Percentiles rank a stretch among this genome's conserved stretches.
These are phyloP conservation scores for Eupithecia tripunctaria DNA, from an alignment of 2,888 invertebrate species.

Conservation along the genomic window DNA sequence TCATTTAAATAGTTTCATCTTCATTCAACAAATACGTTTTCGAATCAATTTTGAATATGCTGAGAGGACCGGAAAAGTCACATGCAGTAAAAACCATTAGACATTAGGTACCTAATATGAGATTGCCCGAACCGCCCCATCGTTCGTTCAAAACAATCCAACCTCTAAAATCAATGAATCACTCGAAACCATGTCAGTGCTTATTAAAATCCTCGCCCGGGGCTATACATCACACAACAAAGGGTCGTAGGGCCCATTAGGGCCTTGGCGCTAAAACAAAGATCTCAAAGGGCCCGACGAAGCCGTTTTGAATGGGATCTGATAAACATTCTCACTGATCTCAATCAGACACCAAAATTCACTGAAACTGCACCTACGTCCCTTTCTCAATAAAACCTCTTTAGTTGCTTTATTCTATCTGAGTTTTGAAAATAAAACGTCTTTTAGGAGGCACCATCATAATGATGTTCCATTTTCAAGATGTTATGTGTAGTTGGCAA, in stretches of 20 bases:
- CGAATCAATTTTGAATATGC: not conserved
- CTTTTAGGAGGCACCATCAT: slow-evolving; percentile 19
- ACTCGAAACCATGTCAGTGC: slow-evolving; percentile 19
- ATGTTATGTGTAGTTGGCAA: not conserved
- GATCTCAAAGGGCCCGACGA: slow-evolving; percentile 68
- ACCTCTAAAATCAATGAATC: slow-evolving; percentile 48
- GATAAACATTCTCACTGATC: slow-evolving; percentile 62
- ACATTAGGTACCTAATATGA: not conserved
- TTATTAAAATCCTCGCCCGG: slow-evolving; percentile 27
- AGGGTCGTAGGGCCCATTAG: slow-evolving; percentile 33
- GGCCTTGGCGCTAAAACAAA: slow-evolving; percentile 35
- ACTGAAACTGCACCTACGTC: slow-evolving; percentile 64
- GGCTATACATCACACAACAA: slow-evolving; percentile 33
- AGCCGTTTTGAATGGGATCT: slow-evolving; percentile 63
- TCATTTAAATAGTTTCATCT: no score
- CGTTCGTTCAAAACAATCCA: not conserved
- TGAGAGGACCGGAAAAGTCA: not conserved
- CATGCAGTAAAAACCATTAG: not conserved
- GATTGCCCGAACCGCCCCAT: not conserved
- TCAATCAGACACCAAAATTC: slow-evolving; percentile 80
- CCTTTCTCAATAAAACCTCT: slow-evolving; percentile 33
- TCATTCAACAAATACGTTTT: not conserved
- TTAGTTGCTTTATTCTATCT: slow-evolving; percentile 16
- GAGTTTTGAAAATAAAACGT: slow-evolving; percentile 43
- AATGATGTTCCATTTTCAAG: not conserved